These are phyloP conservation scores for Sitta carolinensis DNA, from an alignment of 2,797 vertebrate genomes.

Conservation along the genomic window DNA sequence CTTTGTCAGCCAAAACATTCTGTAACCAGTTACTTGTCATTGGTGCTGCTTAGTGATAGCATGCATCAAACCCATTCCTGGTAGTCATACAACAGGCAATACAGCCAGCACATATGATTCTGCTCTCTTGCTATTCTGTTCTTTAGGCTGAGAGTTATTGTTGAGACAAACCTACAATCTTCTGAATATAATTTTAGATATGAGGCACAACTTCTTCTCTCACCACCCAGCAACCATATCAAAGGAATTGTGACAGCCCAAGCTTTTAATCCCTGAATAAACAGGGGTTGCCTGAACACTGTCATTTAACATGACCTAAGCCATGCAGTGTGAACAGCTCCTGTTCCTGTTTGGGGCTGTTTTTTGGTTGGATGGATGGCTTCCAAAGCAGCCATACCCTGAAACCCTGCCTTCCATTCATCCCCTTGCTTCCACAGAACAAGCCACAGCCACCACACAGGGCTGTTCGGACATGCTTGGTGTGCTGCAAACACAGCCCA, in stretches of 20 bases:
- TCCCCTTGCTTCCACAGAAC: neutral
- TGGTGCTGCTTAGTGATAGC: neutral
- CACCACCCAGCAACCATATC: neutral
- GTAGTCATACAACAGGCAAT: neutral
- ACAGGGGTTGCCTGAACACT: neutral
- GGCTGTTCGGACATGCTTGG: neutral
- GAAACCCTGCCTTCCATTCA: neutral
- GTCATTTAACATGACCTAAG: neutral
- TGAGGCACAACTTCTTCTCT: neutral
- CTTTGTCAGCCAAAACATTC: neutral
- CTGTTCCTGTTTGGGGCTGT: neutral
- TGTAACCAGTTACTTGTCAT: neutral
- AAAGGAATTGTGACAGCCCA: neutral
- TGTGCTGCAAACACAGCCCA: neutral
- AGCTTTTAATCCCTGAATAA: neutral
- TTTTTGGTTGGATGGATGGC: neutral
- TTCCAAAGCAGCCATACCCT: neutral
- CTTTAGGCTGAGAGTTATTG: neutral
- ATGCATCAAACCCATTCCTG: neutral
- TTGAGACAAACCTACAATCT: neutral
- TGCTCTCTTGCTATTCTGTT: neutral
- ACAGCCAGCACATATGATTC: neutral
- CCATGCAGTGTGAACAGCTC: neutral
- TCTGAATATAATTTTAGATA: neutral
- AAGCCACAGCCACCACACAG: neutral